Evolutionary conservation across 2,113 vertebrate species (phyloP), one percentile per base, ranked within the genome.

Genomic region (Epinephelus cyanopodus): DNA sequence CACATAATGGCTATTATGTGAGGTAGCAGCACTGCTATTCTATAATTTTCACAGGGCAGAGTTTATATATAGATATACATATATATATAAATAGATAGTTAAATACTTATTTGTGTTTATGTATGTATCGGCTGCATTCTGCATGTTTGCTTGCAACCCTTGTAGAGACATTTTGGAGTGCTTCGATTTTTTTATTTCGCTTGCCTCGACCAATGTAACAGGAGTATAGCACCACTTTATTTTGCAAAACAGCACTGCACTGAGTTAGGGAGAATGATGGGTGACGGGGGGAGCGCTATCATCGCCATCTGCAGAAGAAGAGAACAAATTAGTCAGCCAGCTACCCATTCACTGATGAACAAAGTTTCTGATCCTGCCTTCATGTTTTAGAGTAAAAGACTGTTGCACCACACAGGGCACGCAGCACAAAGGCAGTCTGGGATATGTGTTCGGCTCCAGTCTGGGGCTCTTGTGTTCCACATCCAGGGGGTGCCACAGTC

Each of bases 121-220:
- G 84, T 92, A 87, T 90, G 88, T 93, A 94, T 90, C 42, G 74
- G 94, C 91, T 93, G 92, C 93, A 93, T 91, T 93, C 85, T 95
- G 94, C 94, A 95, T 91, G 95, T 93, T 94, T 91, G 93, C 92
- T 95, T 94, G 93, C 90, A 80, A 85, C 83, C 79, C 75, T 87
- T 84, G 77, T 89, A 78, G 74, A 92, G 83, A 90, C 82, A 88
- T 90, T 93, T 89, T 83, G 80, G 90, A 91, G 87, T 86, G 90
- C 89, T 89, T 92, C 15, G 86, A 81, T 88, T 78, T 90, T 91
- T 91, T 94, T 74, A 86, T 93, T 93, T 90, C 65, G 94, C 92
- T 93, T 91, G 93, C 90, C 87, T 93, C 88, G 90, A 85, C 83
- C 72, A 61, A 75, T 74, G 89, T 85, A 84, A 79, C 39, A 42